These are phyloP conservation scores for Oostethus manadensis DNA, from an alignment of 2,113 vertebrate genomes.

Conservation along the genomic window DNA sequence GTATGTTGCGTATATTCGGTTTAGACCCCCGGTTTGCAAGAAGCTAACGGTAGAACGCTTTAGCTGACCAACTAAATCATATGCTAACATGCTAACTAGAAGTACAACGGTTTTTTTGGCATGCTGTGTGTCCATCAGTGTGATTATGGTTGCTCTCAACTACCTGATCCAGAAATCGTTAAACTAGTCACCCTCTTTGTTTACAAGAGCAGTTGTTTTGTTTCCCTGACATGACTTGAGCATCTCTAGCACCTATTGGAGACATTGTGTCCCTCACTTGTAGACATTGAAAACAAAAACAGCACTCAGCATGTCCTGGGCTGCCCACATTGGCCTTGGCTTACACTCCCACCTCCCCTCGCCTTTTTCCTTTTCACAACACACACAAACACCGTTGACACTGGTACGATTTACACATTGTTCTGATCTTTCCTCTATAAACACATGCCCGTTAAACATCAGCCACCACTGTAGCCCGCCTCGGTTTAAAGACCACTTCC, in stretches of 20 bases:
- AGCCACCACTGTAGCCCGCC: neutral
- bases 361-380: neutral
- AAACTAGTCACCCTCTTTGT: neutral
- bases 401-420: neutral
- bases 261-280: constrained; percentile 60
- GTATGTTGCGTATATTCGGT: constrained; percentile 37
- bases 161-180: no score
- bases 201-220: neutral
- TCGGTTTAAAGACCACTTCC: constrained; percentile 1
- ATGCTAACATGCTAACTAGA: no score
- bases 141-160: no score
- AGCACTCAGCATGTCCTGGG: constrained; percentile 1
- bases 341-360: neutral
- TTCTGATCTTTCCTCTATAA: no score
- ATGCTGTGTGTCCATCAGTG: no score
- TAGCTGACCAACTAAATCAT: neutral
- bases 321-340: constrained; percentile 52
- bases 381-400: neutral
- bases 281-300: constrained; percentile 44
- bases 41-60: neutral
- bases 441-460: neutral
- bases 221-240: constrained; percentile 51
- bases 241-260: constrained; percentile 47
- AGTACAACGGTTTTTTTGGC: neutral
- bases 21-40: neutral